Evolutionary conservation across 2,888 invertebrate species (phyloP).

Genomic region (Agrochola circellaris): DNA sequence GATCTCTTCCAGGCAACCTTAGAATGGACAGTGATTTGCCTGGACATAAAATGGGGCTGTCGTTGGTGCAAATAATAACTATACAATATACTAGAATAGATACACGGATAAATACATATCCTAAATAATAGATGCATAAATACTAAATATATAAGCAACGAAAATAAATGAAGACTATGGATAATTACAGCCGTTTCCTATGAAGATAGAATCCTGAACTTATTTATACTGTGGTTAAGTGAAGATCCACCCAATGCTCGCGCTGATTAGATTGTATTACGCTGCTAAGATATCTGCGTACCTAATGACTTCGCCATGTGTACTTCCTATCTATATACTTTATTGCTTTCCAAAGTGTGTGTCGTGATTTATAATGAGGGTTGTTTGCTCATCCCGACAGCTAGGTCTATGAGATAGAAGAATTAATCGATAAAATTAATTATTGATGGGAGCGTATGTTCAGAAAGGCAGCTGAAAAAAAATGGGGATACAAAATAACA

Average conservation of each 20-base stretch:
- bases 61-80: too few relatives aligned
- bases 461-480: not conserved
- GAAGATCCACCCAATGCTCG: not conserved
- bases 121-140: too few relatives aligned
- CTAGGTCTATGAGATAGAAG: not conserved
- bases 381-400: slow-evolving; percentile 26
- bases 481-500: slow-evolving; percentile 4
- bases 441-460: slow-evolving; percentile 18
- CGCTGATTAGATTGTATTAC: not conserved
- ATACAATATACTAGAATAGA: too few relatives aligned
- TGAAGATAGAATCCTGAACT: too few relatives aligned
- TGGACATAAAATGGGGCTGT: too few relatives aligned
- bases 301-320: slow-evolving; percentile 5
- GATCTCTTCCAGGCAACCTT: too few relatives aligned
- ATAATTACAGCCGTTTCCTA: too few relatives aligned
- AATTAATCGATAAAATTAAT: slow-evolving; percentile 30
- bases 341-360: slow-evolving; percentile 50
- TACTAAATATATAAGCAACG: too few relatives aligned
- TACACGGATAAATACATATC: too few relatives aligned
- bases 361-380: slow-evolving; percentile 53
- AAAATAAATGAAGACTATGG: too few relatives aligned
- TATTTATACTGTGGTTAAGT: too few relatives aligned
- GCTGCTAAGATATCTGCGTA: not conserved
- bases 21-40: too few relatives aligned
- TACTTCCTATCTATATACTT: slow-evolving; percentile 30